Base-by-base conservation (phyloP, 2,113 vertebrate species). In the Cyprinodon tularosa region DNA sequence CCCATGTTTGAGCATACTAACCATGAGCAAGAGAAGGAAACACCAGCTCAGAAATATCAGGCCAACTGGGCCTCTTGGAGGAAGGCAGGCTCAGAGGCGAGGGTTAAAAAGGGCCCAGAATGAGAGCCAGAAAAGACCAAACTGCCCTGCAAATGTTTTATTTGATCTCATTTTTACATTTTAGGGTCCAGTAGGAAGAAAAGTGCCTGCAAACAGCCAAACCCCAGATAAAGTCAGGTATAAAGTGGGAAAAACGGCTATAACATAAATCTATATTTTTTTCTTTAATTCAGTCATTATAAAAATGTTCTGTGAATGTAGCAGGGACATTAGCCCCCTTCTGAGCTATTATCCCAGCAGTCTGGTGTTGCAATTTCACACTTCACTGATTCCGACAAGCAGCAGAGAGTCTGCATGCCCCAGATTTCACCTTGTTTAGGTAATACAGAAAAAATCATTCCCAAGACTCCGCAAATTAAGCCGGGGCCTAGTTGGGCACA, bases 351-450 rank as follows among this genome's bases (percentile, higher is more conserved):
- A 95, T 95, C 91, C 90, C 76, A 78, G 90, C 93, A 95, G 94
- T 95, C 95, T 95, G 94, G 92, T 94, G 94, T 93, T 94, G 93
- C 90, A 95, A 95, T 95, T 95, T 95, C 93, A 95, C 95, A 94
- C 94, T 94, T 85, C 90, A 94, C 91, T 92, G 93, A 93, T 86
- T 94, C 90, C 76, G 92, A 95, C 93, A 94, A 90, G 91, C 91
- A 93, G 91, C 78, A 91, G 89, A 91, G 91, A 90, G 90, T 90
- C 92, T 93, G 89, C 91, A 78, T 94, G 94, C 86, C 93, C 94
- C 91, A 94, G 78, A 95, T 95, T 94, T 94, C 93, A 94, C 93
- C 94, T 95, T 94, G 93, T 95, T 94, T 94, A 94, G 93, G 92
- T 93, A 94, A 94, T 94, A 90, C 86, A 86, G 86, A 84, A 82